Conservation (phyloP, 2,797 vertebrate genomes). For the Dendrocincla tyrannina region DNA sequence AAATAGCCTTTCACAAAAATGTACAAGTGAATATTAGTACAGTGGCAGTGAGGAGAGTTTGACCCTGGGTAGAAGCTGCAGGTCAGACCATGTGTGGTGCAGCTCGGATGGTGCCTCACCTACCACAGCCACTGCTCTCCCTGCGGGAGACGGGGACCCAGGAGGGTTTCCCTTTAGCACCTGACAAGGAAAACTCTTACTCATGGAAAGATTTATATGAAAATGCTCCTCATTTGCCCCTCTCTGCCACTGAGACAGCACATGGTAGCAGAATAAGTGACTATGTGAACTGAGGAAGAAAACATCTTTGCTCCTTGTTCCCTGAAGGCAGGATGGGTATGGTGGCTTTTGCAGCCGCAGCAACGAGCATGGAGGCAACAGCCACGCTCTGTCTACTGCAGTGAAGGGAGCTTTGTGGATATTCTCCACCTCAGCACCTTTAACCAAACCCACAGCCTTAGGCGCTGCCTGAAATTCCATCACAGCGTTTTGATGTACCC, state of each 20-base stretch:
- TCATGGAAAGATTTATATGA: neutral
- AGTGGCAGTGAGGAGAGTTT: neutral
- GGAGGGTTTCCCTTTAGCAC: neutral
- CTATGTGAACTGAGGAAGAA: neutral
- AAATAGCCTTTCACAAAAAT: neutral
- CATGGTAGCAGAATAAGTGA: neutral
- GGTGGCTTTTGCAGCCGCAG: neutral
- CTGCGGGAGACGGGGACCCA: neutral
- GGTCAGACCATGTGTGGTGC: neutral
- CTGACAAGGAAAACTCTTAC: neutral
- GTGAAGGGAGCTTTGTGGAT: neutral
- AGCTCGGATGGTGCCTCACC: no score
- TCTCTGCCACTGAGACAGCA: neutral
- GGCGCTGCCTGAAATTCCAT: neutral
- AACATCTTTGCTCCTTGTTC: fast-evolving
- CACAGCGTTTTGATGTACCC: neutral
- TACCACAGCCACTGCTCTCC: neutral
- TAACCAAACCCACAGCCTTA: neutral
- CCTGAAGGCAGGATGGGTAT: neutral
- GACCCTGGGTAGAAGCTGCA: fast-evolving
- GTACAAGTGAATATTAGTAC: neutral
- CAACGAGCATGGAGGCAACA: neutral
- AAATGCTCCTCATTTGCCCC: neutral
- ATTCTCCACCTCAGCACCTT: neutral
- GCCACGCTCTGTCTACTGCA: neutral